Evolutionary conservation across 2,113 vertebrate genomes (phyloP).

Genomic region (Pygoscelis antarcticus): DNA sequence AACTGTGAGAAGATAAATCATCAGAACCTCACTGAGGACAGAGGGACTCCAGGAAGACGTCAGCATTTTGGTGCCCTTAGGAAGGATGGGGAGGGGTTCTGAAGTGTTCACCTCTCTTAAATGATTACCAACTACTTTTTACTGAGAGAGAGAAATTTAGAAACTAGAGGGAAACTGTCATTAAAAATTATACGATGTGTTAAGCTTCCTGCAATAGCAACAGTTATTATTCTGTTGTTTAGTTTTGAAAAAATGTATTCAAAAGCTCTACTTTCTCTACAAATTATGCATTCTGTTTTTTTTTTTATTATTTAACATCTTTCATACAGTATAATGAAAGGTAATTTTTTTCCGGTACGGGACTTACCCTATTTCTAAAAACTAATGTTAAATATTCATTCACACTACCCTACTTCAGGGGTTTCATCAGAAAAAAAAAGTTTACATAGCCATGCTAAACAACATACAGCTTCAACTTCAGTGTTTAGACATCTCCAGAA

Average conservation of each 20-base stretch:
- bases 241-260: neutral
- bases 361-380: neutral
- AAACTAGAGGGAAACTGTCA: neutral
- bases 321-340: neutral
- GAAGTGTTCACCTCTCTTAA: neutral
- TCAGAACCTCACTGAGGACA: neutral
- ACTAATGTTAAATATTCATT: neutral
- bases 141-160: neutral
- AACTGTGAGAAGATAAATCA: neutral
- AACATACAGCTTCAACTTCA: neutral
- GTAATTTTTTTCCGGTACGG: neutral
- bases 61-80: neutral
- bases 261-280: neutral
- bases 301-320: neutral
- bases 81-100: neutral
- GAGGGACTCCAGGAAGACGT: neutral
- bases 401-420: neutral
- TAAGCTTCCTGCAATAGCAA: neutral
- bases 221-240: neutral
- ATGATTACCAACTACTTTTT: neutral
- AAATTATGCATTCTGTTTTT: neutral
- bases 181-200: neutral
- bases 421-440: neutral
- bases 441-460: neutral
- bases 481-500: neutral